Evolutionary conservation across 2,113 vertebrate genomes (phyloP), one percentile per base, ranked within the genome.

Genomic region (Percina caprodes): DNA sequence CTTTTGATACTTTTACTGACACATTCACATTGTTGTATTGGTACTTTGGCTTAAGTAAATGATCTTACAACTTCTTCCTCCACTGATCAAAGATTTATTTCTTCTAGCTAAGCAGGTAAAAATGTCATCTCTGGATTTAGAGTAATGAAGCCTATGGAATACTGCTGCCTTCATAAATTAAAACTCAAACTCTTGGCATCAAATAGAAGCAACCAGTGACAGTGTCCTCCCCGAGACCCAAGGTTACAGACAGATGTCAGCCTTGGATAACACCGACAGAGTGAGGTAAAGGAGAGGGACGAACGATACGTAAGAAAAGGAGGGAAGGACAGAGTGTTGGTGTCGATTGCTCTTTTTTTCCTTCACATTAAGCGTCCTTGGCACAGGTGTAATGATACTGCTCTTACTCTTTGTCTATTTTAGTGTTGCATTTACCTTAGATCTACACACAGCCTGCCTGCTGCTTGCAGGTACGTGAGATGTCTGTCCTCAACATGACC

Each of bases 241-340:
- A 90, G 86, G 90, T 81, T 88, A 85, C 76, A 66, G 92, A 90
- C 81, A 61, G 77, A 71, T 51, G 71, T 74, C 88, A 76, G 86
- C 90, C 80, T 90, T 86, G 16, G 80, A 84, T 92, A 82, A 88
- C 89, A 85, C 42, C 2, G 7, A 26, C 65, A 7, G 55, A 59
- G 87, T 52, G 69, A 87, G 79, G 90, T 92, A 89, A 87, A 89
- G 67, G 80, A 86, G 88, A 83, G 86, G 69, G 68, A 30, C 30
- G 19, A 63, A 19, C 26, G 82, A 89, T 89, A 86, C 69, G 84
- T 92, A 90, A 92, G 92, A 90, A 91, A 87, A 92, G 91, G 79
- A 91, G 88, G 82, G 84, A 89, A 77, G 80, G 89, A 46, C 10
- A 8, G 48, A 84, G 82, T 70, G 77, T 79, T 75, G 93, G 93